Base-by-base conservation (phyloP, 35 echinoderm and acorn worm species). In the Stichopus chloronotus region DNA sequence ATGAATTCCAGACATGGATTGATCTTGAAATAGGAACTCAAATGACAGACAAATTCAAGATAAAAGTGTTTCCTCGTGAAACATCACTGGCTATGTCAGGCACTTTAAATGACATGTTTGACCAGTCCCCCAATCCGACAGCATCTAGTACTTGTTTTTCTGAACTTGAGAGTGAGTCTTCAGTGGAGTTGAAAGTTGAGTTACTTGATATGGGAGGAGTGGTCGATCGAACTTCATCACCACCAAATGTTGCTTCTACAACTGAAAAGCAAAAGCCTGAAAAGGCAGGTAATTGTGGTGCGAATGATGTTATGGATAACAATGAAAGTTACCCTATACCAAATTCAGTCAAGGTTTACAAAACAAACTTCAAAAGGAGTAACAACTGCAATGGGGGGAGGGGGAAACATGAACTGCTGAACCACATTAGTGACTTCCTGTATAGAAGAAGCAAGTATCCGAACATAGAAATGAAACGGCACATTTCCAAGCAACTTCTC, bases 351-450 rank as follows among this genome's bases (percentile, higher is more conserved):
- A 14, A 53, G 43, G 9, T 2, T 55, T 84, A 10, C 7, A 84
- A 84, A 53, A 84, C 43, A 84, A 84, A 84, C 30, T 84, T 53
- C 25, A 84, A 84, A 84, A 84, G 81, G 13, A 84, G 81, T 25
- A 54, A 83, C 30, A 84, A n/a, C 81, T 84, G 7, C 43, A 57
- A 13, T 84, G 81, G 11, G 81, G 8, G 19, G n/a, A n/a, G n/a
- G n/a, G 81, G 19, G 55, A 84, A 84, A 17, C 81, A 84, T 84
- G 81, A 84, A 84, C 52, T 84, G 7, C 2, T 84, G 30, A 84
- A 84, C 19, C 81, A 84, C 43, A 8, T 84, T 84, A 54, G 11
- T 12, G 52, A 84, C 56, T 84, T 55, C 19, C 81, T 84, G 4
- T 84, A 56, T 84, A 10, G 19, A 84, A 53, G 52, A 84, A 84